Evolutionary conservation across 2,888 invertebrate genomes (phyloP), one percentile per base, ranked within the genome.

Genomic region (Neria commutata): DNA sequence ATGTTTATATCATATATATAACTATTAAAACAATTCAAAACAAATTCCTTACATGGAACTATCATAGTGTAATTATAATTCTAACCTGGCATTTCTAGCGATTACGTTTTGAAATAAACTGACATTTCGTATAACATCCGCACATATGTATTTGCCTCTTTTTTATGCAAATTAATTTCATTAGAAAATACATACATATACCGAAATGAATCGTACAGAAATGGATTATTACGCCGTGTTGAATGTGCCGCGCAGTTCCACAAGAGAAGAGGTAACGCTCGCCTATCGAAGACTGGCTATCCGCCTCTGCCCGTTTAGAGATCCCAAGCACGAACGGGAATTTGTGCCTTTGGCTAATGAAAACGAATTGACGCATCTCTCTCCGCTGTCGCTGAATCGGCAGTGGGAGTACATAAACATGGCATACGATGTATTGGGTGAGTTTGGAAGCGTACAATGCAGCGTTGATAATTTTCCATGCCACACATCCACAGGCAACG

Each of bases 181-280:
- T 29, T 29, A 8, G 6, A 11, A 11, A 8, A 29, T 29, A 29
- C 29, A 29, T 29, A 29, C 29, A 29, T 29, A 29, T 29, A 29
- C 29, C 6, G 29, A 53, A 40, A 77, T 77, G 77, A 77, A 76
- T 56, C 68, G 68, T 6, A 68, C 69, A 0, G 81, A 81, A 59
- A 53, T 90, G 61, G 91, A 94, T 80, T 94, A 91, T 79, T 94
- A 93, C 76, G 88, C 89, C 2, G 86, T 91, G 63, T 81, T 94
- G 42, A 88, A 89, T 54, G 83, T 92, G 47, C 86, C 87, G 56
- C 86, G 87, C 52, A 84, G 84, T 61, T 87, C 89, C 65, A 84
- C 81, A 47, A 87, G 88, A 69, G 81, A 85, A 45, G 89, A 92
- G 67, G 86, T 94, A n/a, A 89, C 90, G 73, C 84, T 87, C 68